Percentiles rank a stretch among this genome's conserved stretches.
Evolutionary conservation across 2,113 vertebrate genomes (phyloP).

Genomic region (Pterocles burchelli): DNA sequence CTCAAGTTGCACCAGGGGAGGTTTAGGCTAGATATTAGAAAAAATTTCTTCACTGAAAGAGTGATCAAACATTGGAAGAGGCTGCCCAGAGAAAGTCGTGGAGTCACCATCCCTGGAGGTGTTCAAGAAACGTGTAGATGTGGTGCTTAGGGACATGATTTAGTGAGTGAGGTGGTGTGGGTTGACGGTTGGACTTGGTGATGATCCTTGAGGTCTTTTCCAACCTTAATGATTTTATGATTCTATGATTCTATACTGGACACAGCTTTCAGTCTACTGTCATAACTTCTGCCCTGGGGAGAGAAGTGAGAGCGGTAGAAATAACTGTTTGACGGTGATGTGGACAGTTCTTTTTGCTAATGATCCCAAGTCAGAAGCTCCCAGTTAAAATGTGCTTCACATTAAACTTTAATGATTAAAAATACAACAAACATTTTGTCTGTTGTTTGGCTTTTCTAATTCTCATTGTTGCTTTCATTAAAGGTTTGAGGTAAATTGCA

Average conservation of each 20-base stretch:
- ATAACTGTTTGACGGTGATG: fast-evolving
- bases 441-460: neutral
- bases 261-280: neutral
- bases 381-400: neutral
- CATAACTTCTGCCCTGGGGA: neutral
- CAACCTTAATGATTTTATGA: too few species aligned
- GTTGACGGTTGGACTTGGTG: too few species aligned
- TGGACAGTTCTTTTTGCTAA: neutral
- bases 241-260: neutral
- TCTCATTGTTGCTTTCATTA: neutral
- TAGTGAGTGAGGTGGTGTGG: too few species aligned
- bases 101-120: too few species aligned
- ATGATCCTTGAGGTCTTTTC: too few species aligned
- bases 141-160: too few species aligned
- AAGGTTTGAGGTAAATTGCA: neutral
- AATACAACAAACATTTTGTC: neutral
- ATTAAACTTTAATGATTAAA: neutral
- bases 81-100: too few species aligned
- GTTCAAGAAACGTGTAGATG: too few species aligned
- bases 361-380: neutral
- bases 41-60: too few species aligned
- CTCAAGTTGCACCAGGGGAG: too few species aligned
- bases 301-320: neutral
- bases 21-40: too few species aligned
- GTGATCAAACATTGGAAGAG: too few species aligned